Base-by-base conservation (phyloP, 2,888 invertebrate genomes). In the Dioctria rufipes region DNA sequence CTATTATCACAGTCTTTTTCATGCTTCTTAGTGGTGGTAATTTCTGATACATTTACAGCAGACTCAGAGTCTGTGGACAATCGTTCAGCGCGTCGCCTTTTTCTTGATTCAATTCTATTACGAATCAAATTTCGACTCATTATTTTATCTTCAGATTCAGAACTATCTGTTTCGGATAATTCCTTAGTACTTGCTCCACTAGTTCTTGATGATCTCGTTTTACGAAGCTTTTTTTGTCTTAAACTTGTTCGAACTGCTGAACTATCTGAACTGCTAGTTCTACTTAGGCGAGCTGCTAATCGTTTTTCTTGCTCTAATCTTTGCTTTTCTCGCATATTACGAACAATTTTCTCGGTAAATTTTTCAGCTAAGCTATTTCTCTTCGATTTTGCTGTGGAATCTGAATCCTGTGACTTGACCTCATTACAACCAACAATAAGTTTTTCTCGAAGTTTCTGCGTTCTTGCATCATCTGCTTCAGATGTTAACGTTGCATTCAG, bases 261-360 rank as follows among this genome's bases (percentile, higher is more conserved):
- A 49, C 87, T 89, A 85, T 91, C 92, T 4, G 89, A 89, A 84
- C 88, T 90, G 85, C 91, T 92, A 54, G 91, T 90, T 67, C 84
- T 84, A 79, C 85, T 85, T 39, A 88, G 73, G 0, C 89, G 84
- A 3, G 88, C 88, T 3, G 88, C 88, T 40, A 88, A 85, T 25
- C 88, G 83, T 58, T 87, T 85, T 83, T 88, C 88, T 78, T 87
- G 86, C 49, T 87, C 85, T 42, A 85, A 80, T 1, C 88, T 85
- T 79, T 88, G 87, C 83, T 89, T 88, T 80, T 88, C 92, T 85
- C 85, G 88, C 82, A 83, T 89, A 86, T 83, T 90, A 89, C 82
- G 89, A 88, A 66, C 90, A 90, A 83, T 89, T 90, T 80, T 90
- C 90, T 67, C 90, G 84, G 89, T 89, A 37, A 87, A 87, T 81